Evolutionary conservation across 2,797 vertebrate genomes (phyloP).

Genomic region (Bradypodion pumilum): DNA sequence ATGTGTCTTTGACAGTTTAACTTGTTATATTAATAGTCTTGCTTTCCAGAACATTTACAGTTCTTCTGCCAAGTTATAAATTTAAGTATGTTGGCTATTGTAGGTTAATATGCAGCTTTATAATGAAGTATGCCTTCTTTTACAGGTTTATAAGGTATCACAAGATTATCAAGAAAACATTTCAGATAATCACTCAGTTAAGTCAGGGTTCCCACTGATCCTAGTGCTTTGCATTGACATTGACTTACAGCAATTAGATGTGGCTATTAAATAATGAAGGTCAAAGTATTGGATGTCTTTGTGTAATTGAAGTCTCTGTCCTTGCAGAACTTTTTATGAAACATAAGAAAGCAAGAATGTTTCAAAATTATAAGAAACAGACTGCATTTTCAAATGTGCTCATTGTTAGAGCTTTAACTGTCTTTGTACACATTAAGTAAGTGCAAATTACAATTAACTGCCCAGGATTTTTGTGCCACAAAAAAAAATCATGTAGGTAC

Average conservation of each 20-base stretch:
- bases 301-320: slow-evolving; percentile 63
- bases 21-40: slow-evolving; percentile 57
- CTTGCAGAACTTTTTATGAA: slow-evolving; percentile 60
- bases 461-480: slow-evolving; percentile 36
- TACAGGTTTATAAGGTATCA: slow-evolving; percentile 60
- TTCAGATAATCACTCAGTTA: slow-evolving; percentile 59
- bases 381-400: slow-evolving; percentile 31
- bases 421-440: slow-evolving; percentile 30
- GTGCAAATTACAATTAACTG: slow-evolving; percentile 50
- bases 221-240: slow-evolving; percentile 59
- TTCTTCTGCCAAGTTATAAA: slow-evolving; percentile 52
- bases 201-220: slow-evolving; percentile 46
- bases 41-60: slow-evolving; percentile 58
- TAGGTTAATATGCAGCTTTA: background rate
- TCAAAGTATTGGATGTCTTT: slow-evolving; percentile 53
- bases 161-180: slow-evolving; percentile 53
- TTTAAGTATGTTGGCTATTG: background rate
- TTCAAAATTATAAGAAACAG: slow-evolving; percentile 58
- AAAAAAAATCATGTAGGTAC: slow-evolving; percentile 24
- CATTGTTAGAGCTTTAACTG: slow-evolving; percentile 50
- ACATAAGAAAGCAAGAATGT: slow-evolving; percentile 51
- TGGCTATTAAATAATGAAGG: slow-evolving; percentile 65
- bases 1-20: slow-evolving; percentile 36
- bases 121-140: slow-evolving; percentile 51
- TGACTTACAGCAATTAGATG: slow-evolving; percentile 68